phyloP scores from a whole-genome alignment of 2,797 vertebrate genomes.

The Poecilia velifera region DNA sequence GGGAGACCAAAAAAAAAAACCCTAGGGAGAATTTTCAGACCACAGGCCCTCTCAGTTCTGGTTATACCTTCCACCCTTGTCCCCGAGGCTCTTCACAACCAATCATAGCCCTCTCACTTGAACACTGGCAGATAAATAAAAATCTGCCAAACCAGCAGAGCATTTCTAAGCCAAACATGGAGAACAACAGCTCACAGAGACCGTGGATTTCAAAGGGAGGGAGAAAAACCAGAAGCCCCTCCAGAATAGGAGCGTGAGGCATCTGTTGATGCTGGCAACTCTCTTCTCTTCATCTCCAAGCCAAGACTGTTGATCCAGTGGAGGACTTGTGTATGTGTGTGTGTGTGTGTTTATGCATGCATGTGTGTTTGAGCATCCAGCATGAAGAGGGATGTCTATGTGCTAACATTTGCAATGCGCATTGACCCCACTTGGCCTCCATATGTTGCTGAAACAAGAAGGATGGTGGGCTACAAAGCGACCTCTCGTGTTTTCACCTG shows the following conservation, averaged over 20 bases:
- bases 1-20: slow-evolving; percentile 9
- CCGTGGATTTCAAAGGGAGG: slow-evolving; percentile 67
- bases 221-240: slow-evolving; percentile 63
- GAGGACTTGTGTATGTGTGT: slow-evolving; percentile 38
- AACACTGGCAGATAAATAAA: slow-evolving; percentile 68
- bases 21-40: slow-evolving; percentile 41
- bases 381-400: slow-evolving; percentile 34
- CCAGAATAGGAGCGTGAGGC: slow-evolving; percentile 77
- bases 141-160: slow-evolving; percentile 67
- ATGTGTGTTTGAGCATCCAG: slow-evolving; percentile 9
- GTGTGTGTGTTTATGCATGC: slow-evolving; percentile 9
- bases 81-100: slow-evolving; percentile 58
- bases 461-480: slow-evolving; percentile 46
- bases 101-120: slow-evolving; percentile 57
- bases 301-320: slow-evolving; percentile 72
- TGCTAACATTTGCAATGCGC: slow-evolving; percentile 69
- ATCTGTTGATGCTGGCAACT: slow-evolving; percentile 82
- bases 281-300: slow-evolving; percentile 68
- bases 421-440: slow-evolving; percentile 76
- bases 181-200: slow-evolving; percentile 69
- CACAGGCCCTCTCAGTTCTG: slow-evolving; percentile 50
- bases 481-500: slow-evolving; percentile 59
- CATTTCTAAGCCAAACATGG: slow-evolving; percentile 62
- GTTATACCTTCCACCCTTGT: slow-evolving; percentile 60
- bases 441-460: slow-evolving; percentile 70